A percentile compares a stretch with the other conserved stretches of the same genome.
These are phyloP conservation scores for Metalampra italica DNA, from an alignment of 2,888 invertebrate genomes.

Conservation along the genomic window DNA sequence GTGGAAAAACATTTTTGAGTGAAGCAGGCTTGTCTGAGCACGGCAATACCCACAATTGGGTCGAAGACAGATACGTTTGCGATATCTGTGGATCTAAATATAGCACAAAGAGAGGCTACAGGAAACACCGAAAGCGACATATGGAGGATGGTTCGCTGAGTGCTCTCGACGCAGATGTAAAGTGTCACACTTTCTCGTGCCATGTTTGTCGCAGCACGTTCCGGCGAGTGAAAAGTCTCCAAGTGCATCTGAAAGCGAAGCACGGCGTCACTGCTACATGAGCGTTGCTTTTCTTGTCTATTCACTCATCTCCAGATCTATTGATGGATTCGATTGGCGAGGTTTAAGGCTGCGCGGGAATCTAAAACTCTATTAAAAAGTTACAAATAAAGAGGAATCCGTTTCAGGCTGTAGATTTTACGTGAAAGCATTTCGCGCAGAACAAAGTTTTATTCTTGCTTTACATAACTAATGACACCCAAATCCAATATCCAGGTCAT, in stretches of 20 bases:
- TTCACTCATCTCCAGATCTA: no score
- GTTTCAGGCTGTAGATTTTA: no score
- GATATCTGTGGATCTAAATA: constrained; percentile 32
- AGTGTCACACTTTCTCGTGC: constrained; percentile 7
- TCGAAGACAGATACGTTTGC: constrained; percentile 38
- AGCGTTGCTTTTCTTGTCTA: no score
- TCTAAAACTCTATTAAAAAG: no score
- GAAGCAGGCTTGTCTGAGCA: constrained; percentile 37
- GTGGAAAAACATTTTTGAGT: constrained; percentile 39
- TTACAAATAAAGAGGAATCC: no score
- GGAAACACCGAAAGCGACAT: constrained; percentile 34
- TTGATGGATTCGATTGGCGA: no score
- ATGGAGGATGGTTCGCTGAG: neutral
- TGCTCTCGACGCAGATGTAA: neutral
- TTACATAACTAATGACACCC: no score
- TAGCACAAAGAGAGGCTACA: constrained; percentile 37
- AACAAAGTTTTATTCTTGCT: no score
- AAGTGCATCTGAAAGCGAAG: constrained; percentile 8
- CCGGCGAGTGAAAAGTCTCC: neutral
- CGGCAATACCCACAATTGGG: constrained; percentile 33
- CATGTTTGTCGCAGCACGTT: constrained; percentile 8
- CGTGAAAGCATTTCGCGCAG: no score
- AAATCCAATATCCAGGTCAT: no score
- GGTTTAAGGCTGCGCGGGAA: no score
- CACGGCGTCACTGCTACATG: constrained; percentile 13